A percentile compares a stretch with the other conserved stretches of the same genome.
These are phyloP conservation scores for Brotula barbata DNA, from an alignment of 2,797 vertebrate genomes.

Conservation along the genomic window DNA sequence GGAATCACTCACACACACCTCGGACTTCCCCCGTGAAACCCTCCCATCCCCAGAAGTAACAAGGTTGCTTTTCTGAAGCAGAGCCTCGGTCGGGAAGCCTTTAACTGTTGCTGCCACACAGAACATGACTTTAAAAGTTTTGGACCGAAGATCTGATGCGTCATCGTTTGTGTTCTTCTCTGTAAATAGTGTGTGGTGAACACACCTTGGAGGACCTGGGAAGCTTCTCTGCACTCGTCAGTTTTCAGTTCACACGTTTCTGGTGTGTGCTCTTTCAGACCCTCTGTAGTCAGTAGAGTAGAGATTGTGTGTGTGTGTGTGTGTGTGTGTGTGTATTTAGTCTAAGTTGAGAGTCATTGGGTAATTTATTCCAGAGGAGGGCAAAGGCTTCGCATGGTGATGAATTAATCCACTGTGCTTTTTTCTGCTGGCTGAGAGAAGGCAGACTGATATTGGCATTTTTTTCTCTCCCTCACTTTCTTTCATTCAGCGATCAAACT, in stretches of 20 bases:
- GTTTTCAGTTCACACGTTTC: conserved; percentile 36
- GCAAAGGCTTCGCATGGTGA: conserved; percentile 72
- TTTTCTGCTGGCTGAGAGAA: conserved; percentile 59
- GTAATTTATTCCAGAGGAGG: conserved; percentile 79
- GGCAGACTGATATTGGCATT: conserved; percentile 60
- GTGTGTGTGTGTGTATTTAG: conserved; percentile 62
- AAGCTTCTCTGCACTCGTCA: no score
- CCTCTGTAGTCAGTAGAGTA: conserved; percentile 33
- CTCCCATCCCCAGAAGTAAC: conserved; percentile 37
- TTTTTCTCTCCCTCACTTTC: conserved; percentile 22
- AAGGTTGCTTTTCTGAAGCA: conserved; percentile 30
- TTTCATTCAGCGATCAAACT: conserved; percentile 39
- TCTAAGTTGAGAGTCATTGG: conserved; percentile 71
- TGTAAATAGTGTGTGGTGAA: conserved; percentile 5
- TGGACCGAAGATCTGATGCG: conserved; percentile 6
- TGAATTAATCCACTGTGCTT: conserved; percentile 81
- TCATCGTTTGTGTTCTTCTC: neutral
- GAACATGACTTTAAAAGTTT: conserved; percentile 10
- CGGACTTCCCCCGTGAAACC: conserved; percentile 26
- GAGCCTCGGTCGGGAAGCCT: conserved; percentile 21
- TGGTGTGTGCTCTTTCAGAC: conserved; percentile 37
- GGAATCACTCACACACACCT: conserved; percentile 44
- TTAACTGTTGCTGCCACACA: conserved; percentile 20
- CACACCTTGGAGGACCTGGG: neutral
- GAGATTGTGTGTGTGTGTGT: conserved; percentile 31